Base-by-base conservation (phyloP, 2,888 invertebrate genomes). In the Orthosia gracilis region DNA sequence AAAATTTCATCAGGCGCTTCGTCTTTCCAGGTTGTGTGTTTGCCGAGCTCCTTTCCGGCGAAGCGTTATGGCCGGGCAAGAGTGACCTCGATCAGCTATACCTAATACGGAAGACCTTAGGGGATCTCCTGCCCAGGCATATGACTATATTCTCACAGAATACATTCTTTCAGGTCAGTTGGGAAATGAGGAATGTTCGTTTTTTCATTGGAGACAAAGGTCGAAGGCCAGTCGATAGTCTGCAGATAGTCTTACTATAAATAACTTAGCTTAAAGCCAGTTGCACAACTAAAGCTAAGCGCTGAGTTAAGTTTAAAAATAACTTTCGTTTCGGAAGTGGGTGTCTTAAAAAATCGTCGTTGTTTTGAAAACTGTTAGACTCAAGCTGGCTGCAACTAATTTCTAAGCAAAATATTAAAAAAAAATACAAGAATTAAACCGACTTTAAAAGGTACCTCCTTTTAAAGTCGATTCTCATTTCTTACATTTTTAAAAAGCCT, bases 41-140 rank as follows among this genome's bases (percentile, higher is more conserved):
- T 91, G 99, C 99, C 9, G 99, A 99, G 93, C 95, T 99, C 69
- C 97, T 99, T 68, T 97, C 98, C 66, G 99, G 99, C 21, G 99
- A 99, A 93, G 99, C 99, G 1, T 92, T 99, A 47, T 99, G 99
- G 99, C 99, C 99, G 0, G 99, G 99, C 55, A 98, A 99, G 94
- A 99, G 99, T 50, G 99, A 99, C 94, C 98, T 99, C 40, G 99
- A 99, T 96, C 99, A 99, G 94, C 96, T 99, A 70, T 99, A 99
- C 96, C 97, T 99, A 88, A 99, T 99, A 91, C 97, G 99, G 90
- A 98, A 98, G 94, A 99, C 99, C 1, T 97, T 99, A 77, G 99
- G 99, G 12, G 99, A 99, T 92, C 97, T 99, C 74, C 97, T 99
- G 86, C 98, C 99, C 0, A 97, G 99, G 78, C 99, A 99, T 94